Base-by-base conservation (phyloP, 2,888 invertebrate genomes). In the Cloeon dipterum region DNA sequence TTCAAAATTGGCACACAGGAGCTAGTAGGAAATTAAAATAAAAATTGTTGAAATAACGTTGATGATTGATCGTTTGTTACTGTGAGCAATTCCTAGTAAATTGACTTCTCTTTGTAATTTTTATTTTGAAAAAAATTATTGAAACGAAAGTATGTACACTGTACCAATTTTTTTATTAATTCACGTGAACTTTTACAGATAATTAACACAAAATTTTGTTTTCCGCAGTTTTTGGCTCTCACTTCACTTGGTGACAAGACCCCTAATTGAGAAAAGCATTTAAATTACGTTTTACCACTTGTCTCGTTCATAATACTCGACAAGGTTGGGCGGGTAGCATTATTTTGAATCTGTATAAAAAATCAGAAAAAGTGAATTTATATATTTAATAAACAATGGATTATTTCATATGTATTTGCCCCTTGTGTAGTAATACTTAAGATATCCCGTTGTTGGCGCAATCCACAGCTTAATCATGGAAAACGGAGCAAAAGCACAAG, bases 221-320 rank as follows among this genome's bases (percentile, higher is more conserved):
- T n/a, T n/a, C n/a, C n/a, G 29, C 5, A n/a, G 16, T 29, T 29
- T 29, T 8, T 29, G 7, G n/a, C 5, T n/a, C n/a, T 29, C 16
- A 14, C 29, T 29, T n/a, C 29, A 29, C 29, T 29, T 29, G 7
- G 29, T 29, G 29, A 29, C 29, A 29, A 29, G 29, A 29, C 16
- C 29, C 29, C 29, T 13, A 14, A 29, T n/a, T 11, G 29, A 29
- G 16, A 29, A 23, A 8, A 23, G 11, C 11, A 23, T 8, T 23
- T 23, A 23, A 8, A 23, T 8, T 29, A 29, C 5, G n/a, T 29
- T 16, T 21, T 29, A n/a, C n/a, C n/a, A 8, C 21, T 29, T 29
- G 29, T 29, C 29, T 29, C 29, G 29, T 29, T 29, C 29, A 29
- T 29, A 29, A 29, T 29, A 29, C 29, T n/a, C n/a, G n/a, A 29